Percentiles rank a stretch among this genome's conserved stretches.
These are phyloP conservation scores for Trissolcus brochymenae DNA, from an alignment of 2,888 invertebrate species.

Conservation along the genomic window DNA sequence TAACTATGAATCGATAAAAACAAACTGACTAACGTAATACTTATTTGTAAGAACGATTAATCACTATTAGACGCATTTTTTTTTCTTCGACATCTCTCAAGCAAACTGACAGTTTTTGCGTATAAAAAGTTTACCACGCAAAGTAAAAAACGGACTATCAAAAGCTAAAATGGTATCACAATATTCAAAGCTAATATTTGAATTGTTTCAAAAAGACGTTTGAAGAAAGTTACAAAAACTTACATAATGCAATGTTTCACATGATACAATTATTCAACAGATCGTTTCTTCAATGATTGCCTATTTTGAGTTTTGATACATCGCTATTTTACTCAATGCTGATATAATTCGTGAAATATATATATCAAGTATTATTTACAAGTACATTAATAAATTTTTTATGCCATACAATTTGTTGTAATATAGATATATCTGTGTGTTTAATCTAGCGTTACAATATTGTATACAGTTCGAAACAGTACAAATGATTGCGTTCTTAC, in stretches of 20 bases:
- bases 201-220: neutral
- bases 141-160: slow-evolving; percentile 20
- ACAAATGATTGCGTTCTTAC: slow-evolving; percentile 22
- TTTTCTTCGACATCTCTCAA: neutral
- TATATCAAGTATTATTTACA: slow-evolving; percentile 26
- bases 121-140: slow-evolving; percentile 16
- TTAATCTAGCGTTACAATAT: slow-evolving; percentile 12
- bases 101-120: slow-evolving; percentile 1
- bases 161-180: slow-evolving; percentile 29
- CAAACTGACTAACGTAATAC: slow-evolving; percentile 7
- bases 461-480: slow-evolving; percentile 24
- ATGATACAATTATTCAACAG: neutral
- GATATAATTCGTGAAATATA: slow-evolving; percentile 25
- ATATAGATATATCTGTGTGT: slow-evolving; percentile 2
- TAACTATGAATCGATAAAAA: slow-evolving; percentile 2
- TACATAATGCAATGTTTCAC: neutral
- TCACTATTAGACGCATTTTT: neutral
- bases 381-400: slow-evolving; percentile 17
- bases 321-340: slow-evolving; percentile 35
- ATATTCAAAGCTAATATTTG: slow-evolving; percentile 13
- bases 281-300: neutral
- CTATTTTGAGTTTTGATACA: slow-evolving; percentile 22
- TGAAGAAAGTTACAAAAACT: no score
- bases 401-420: slow-evolving; percentile 1
- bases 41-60: slow-evolving; percentile 8